These are phyloP conservation scores for Mormyrops attenuatus DNA, from an alignment of 2,797 vertebrate genomes.

Conservation along the genomic window DNA sequence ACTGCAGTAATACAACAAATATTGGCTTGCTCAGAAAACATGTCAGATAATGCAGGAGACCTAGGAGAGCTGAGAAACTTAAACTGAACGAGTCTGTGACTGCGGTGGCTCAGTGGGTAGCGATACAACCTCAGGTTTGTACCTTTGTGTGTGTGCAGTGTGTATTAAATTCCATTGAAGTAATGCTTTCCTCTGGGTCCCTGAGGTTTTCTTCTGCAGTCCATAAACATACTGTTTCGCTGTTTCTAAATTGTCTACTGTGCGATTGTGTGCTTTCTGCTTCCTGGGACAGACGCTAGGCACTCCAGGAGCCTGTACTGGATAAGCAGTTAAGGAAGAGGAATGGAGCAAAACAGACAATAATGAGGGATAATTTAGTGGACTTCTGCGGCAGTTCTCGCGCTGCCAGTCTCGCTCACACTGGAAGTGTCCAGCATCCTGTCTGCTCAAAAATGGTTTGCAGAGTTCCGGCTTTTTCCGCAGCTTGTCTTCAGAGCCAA, in stretches of 20 bases:
- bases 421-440: neutral
- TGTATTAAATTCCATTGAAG: neutral
- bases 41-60: neutral
- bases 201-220: neutral
- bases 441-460: neutral
- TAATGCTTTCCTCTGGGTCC: neutral
- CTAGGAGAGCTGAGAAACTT: neutral
- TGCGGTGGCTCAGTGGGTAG: neutral
- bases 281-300: neutral
- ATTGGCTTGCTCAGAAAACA: neutral
- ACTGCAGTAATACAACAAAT: neutral
- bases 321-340: neutral
- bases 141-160: neutral
- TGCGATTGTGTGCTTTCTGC: neutral
- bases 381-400: neutral
- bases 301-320: neutral
- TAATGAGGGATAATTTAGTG: neutral
- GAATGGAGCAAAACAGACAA: neutral
- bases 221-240: neutral
- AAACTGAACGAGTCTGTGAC: too few relatives aligned
- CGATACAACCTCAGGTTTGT: neutral
- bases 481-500: conserved; percentile 20
- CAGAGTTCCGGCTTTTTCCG: conserved; percentile 1
- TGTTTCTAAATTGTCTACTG: neutral
- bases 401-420: neutral